Evolutionary conservation across 2,888 invertebrate species (phyloP).

Genomic region (Acanthoscelides obtectus): DNA sequence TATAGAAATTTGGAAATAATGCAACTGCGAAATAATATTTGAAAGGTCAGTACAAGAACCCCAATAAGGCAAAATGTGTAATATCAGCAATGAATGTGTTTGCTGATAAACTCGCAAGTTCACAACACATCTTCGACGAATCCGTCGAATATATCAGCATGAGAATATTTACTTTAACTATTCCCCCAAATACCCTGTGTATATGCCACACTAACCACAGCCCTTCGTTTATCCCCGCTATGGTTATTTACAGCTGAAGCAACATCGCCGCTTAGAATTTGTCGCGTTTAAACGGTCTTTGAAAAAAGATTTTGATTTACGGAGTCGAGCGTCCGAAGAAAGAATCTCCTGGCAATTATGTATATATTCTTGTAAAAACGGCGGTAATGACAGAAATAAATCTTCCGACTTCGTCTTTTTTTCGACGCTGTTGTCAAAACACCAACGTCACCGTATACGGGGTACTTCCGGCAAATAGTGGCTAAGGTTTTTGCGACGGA

Average conservation of each 20-base stretch:
- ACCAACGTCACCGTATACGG: not conserved
- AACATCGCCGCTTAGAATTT: not conserved
- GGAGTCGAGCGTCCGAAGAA: not conserved
- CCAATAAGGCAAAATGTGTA: too few species aligned
- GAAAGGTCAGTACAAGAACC: too few species aligned
- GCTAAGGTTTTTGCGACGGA: not conserved
- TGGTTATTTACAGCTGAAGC: not conserved
- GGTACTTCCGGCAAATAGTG: not conserved
- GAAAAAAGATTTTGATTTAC: not conserved
- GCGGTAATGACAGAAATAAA: not conserved
- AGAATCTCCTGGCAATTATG: not conserved
- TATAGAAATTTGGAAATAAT: too few species aligned
- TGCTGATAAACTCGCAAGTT: too few species aligned
- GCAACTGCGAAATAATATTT: too few species aligned
- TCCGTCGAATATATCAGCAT: too few species aligned
- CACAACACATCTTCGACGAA: too few species aligned
- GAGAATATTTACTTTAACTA: too few species aligned
- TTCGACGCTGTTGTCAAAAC: not conserved
- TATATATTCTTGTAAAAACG: not conserved
- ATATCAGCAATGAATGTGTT: too few species aligned
- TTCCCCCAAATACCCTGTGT: too few species aligned
- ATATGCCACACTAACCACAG: too few species aligned
- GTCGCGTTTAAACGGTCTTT: not conserved
- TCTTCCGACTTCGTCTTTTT: not conserved
- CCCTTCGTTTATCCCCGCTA: not conserved